Base-by-base conservation (phyloP, 2,888 invertebrate genomes). In the Neoaliturus tenellus region DNA sequence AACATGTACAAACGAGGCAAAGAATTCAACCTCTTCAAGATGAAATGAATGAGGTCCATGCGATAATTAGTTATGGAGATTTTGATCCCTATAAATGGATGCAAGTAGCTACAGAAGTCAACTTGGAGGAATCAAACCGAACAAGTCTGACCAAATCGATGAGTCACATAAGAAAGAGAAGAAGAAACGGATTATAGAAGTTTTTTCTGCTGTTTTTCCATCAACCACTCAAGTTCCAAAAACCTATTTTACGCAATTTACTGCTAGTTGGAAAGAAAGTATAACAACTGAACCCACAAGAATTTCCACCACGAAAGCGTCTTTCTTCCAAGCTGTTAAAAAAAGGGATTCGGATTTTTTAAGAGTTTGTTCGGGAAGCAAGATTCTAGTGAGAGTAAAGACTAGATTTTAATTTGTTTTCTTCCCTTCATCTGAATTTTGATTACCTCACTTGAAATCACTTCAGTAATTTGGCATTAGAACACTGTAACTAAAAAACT, bases 301-400 rank as follows among this genome's bases (percentile, higher is more conserved):
- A 69, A 39, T 20, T 0, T 20, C 35, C 0, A 23, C 69, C 8
- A 28, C 44, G 10, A 75, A 48, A 44, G 35, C 44, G 2, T 75
- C 75, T 14, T 75, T 75, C 39, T 75, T 75, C 28, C 75, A 48
- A 17, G 23, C 75, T 44, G 75, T 75, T 1, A 75, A 75, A 44
- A 75, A 44, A 75, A 44, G n/a, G 48, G 75, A 1, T 75, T 75
- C 12, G 48, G 75, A n/a, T 75, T 75, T 75, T 28, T 75, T 17
- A 75, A 17, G n/a, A 75, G 28, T 28, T 75, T 44, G 20, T 75
- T 75, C 35, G 28, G 44, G 25, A 75, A 28, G 17, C 44, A 75
- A 25, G 75, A 75, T 8, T 44, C 44, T 17, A 25, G 48, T 25
- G 48, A 75, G 48, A 35, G 31, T 62, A 28, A 62, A 62, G 62